Evolutionary conservation across 2,113 vertebrate species (phyloP).

Genomic region (Addax nasomaculatus): DNA sequence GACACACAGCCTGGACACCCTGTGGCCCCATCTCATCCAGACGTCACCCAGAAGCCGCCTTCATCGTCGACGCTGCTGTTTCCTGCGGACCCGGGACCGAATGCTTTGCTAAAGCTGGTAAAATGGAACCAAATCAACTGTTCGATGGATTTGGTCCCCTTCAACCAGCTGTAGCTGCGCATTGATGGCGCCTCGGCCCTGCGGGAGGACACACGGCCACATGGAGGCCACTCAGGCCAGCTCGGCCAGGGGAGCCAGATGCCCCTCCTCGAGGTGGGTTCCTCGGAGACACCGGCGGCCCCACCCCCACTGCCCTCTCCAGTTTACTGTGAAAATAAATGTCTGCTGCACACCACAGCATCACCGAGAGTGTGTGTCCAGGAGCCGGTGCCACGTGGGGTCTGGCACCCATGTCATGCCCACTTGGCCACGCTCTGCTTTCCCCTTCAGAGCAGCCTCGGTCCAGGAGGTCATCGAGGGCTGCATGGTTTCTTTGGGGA

Average conservation of each 20-base stretch:
- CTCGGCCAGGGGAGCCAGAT: not conserved
- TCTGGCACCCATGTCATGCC: not conserved
- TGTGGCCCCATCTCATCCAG: accelerated
- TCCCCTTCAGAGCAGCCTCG: not conserved
- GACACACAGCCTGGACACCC: not conserved
- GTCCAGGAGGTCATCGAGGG: not conserved
- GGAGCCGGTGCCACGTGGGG: too few species aligned
- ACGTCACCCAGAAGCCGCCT: not conserved
- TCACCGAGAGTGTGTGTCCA: not conserved
- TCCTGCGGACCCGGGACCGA: conserved; percentile 69
- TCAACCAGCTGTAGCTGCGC: conserved; percentile 99
- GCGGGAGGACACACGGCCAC: conserved; percentile 60
- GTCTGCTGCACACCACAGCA: not conserved
- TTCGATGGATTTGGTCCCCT: conserved; percentile 97
- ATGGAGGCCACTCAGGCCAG: not conserved
- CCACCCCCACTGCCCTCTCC: accelerated
- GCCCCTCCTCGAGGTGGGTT: accelerated
- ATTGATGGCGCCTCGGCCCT: conserved; percentile 88
- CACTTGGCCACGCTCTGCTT: accelerated
- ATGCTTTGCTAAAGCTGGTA: conserved; percentile 99
- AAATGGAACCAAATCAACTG: conserved; percentile 99
- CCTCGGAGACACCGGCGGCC: not conserved
- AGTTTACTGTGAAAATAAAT: not conserved
- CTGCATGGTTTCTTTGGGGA: conserved; percentile 55
- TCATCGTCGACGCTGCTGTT: not conserved